Evolutionary conservation across 1,140 invertebrate species (phyloP), one percentile per base, ranked within the genome.

Genomic region (Bombus polaris): DNA sequence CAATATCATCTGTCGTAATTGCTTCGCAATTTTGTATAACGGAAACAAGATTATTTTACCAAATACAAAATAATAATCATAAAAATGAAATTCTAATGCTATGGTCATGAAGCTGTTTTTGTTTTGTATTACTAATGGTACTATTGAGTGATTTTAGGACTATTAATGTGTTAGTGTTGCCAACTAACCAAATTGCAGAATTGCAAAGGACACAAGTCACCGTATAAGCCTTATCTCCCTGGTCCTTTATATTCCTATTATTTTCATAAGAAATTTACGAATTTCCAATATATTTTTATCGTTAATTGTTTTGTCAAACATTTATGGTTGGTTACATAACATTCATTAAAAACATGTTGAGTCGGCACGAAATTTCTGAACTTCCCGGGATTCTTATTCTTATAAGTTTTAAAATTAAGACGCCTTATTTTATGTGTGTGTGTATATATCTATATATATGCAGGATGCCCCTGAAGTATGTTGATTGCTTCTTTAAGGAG

Each of bases 141-240:
- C 84, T 93, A 89, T 95, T 94, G 84, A 94, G 94, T 95, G 94
- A 95, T 95, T 95, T 94, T 95, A 95, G 94, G 90, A 91, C 87
- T 88, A 91, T 92, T 92, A 94, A 94, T 94, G 92, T 94, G 92
- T 94, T 94, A 95, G 92, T 94, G 93, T 94, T 94, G 93, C 92
- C 94, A 93, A 95, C 94, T 95, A 95, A 95, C 94, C 92, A 95
- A 93, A 91, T 93, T 93, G 92, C 93, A 94, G 91, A 90, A 74
- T 87, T 90, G 94, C 93, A 94, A 94, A 88, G 92, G 94, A 95
- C 92, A 94, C 93, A 94, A 93, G 92, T 95, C 93, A 95, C 93
- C 91, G 86, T 89, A 86, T 91, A 88, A 93, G 91, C 93, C 89
- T 90, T 95, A 91, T 94, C 92, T 95, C 92, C 90, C 83, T 83